Conservation (phyloP, 2,113 vertebrate genomes). For the Acrocephalus kingi region DNA sequence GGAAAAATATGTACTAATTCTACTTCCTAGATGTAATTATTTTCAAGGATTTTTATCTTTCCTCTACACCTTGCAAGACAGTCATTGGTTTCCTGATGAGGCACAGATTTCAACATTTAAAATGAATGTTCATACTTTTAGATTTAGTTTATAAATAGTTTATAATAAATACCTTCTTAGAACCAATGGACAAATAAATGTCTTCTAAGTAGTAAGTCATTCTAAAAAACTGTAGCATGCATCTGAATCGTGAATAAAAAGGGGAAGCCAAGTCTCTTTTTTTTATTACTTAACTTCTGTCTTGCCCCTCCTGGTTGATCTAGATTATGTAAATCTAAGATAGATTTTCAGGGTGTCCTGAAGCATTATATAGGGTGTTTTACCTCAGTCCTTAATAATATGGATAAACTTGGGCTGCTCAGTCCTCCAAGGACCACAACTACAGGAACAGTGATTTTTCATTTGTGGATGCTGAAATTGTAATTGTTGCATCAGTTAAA, state of each 20-base stretch:
- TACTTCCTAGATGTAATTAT: background rate
- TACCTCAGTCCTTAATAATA: background rate
- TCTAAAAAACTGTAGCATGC: background rate
- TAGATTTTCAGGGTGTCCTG: background rate
- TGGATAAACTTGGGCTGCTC: background rate
- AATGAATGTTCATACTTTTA: background rate
- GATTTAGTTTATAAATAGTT: background rate
- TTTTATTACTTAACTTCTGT: background rate
- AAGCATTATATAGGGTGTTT: background rate
- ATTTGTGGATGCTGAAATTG: background rate
- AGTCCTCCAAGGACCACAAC: background rate
- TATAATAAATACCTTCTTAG: background rate
- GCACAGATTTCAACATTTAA: background rate
- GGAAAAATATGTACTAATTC: background rate
- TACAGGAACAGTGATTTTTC: background rate
- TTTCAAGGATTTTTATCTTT: conserved; percentile 9
- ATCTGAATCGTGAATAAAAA: background rate
- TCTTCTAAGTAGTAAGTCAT: background rate
- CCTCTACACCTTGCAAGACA: background rate
- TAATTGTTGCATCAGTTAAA: background rate
- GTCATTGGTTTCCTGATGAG: background rate
- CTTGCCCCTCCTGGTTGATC: background rate
- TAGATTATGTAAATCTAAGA: background rate
- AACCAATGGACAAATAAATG: background rate
- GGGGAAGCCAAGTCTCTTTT: rapidly evolving